Evolutionary conservation across 2,888 invertebrate species (phyloP), one percentile per base, ranked within the genome.

Genomic region (Eristalinus aeneus): DNA sequence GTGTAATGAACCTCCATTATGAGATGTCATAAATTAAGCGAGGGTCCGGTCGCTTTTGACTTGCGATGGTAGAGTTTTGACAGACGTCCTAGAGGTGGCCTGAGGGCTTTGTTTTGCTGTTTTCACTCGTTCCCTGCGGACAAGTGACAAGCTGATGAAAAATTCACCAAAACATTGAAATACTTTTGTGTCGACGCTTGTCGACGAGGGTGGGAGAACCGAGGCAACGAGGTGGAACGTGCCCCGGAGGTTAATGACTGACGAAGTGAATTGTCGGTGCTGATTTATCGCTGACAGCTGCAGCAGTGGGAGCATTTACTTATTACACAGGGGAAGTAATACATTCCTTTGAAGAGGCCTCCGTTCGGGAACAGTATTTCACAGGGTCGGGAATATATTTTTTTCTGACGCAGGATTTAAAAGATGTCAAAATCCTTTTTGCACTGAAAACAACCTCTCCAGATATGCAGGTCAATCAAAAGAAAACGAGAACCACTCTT

Each of bases 11-110:
- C 63, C 73, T 67, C 81, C 58, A 61, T 86, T 82, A 82, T 73
- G 77, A 86, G 77, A 76, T 77, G 73, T 82, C 82, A 86, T 86
- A 86, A 86, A 82, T 86, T 82, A 69, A 74, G 46, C 36, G 32
- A 77, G 64, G 32, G 73, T 74, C 39, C n/a, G 53, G 22, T 31
- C 34, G 72, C 23, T 32, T 46, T 27, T 12, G 23, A 65, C 72
- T 75, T 34, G 65, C 65, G 60, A 69, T 27, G 68, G 16, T 54
- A 36, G 23, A 54, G 36, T 64, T 60, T 75, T 69, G 56, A 53
- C 10, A 12, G 36, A 16, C 5, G 12, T 60, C 16, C 22, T 31
- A 27, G n/a, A 31, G 39, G 12, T 39, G 27, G 11, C 31, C 27
- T 27, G 2, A 32, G 31, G 11, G 64, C 32, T 11, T 31, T 34